Conservation (phyloP, 2,113 vertebrate genomes). For the Sphaerodactylus townsendi region DNA sequence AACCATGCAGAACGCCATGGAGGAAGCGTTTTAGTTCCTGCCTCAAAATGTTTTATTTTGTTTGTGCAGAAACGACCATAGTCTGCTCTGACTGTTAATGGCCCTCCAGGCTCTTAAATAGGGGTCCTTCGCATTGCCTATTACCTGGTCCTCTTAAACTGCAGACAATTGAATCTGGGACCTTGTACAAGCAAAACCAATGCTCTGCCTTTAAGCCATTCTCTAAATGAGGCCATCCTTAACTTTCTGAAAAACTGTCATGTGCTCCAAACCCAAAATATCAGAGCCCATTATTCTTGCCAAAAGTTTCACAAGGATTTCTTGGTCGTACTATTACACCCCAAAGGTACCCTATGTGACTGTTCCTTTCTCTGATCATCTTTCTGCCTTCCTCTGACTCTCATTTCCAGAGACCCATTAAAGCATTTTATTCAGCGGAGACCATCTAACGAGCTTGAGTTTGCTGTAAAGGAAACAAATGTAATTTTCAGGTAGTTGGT, state of each 20-base stretch:
- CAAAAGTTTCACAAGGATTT: neutral
- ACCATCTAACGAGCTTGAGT: neutral
- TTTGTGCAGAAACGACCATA: no score
- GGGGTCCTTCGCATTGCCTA: no score
- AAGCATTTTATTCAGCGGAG: constrained; percentile 1
- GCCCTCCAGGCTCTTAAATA: no score
- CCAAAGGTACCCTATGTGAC: neutral
- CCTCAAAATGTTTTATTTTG: no score
- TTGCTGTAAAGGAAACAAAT: neutral
- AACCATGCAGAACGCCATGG: no score
- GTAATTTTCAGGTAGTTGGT: neutral
- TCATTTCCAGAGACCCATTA: neutral
- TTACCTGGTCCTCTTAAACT: no score
- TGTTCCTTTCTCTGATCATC: neutral
- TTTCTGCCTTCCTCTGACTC: neutral
- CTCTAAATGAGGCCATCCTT: neutral
- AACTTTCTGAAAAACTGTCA: neutral
- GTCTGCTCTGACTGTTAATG: no score
- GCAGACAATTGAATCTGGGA: no score
- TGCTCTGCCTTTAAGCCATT: no score
- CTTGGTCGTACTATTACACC: neutral
- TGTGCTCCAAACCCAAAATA: neutral
- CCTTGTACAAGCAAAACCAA: no score
- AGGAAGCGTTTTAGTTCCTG: no score
- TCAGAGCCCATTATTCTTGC: neutral